phyloP scores from a whole-genome alignment of 2,888 invertebrate species.

The Diadromus collaris region DNA sequence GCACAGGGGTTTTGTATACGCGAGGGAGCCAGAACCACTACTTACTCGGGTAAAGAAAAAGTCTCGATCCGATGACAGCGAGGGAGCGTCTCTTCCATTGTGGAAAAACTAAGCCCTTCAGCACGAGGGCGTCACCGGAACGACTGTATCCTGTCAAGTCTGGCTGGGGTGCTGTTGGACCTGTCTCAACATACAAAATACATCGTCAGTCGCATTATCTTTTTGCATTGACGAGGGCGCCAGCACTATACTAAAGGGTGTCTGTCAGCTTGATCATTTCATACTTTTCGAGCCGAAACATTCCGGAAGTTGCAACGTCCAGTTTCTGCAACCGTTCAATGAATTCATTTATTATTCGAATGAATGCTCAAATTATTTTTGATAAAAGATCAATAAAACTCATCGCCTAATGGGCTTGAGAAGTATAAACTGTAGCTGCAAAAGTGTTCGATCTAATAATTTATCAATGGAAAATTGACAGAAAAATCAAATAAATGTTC shows the following conservation, averaged over 20 bases:
- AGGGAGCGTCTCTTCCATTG: constrained; percentile 85
- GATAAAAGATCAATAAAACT: background rate
- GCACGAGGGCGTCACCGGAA: constrained; percentile 81
- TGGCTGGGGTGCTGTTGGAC: constrained; percentile 82
- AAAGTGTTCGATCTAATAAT: background rate
- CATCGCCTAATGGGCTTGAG: too few relatives aligned
- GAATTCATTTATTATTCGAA: background rate
- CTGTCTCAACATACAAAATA: constrained; percentile 71
- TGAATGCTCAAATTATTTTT: background rate
- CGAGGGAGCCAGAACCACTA: constrained; percentile 42
- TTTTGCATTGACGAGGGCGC: background rate
- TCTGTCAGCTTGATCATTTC: background rate
- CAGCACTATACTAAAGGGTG: background rate
- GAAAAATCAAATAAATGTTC: background rate
- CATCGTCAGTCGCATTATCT: background rate
- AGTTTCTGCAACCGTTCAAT: too few relatives aligned
- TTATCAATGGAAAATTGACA: background rate
- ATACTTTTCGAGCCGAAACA: background rate
- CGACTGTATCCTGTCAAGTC: constrained; percentile 80
- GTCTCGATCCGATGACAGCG: constrained; percentile 83
- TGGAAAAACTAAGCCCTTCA: constrained; percentile 86
- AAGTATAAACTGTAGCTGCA: too few relatives aligned
- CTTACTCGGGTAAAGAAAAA: constrained; percentile 83
- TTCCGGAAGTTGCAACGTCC: background rate
- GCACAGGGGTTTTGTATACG: background rate